phyloP scores from a whole-genome alignment of 2,113 vertebrate genomes.

The Ceyx cyanopectus region DNA sequence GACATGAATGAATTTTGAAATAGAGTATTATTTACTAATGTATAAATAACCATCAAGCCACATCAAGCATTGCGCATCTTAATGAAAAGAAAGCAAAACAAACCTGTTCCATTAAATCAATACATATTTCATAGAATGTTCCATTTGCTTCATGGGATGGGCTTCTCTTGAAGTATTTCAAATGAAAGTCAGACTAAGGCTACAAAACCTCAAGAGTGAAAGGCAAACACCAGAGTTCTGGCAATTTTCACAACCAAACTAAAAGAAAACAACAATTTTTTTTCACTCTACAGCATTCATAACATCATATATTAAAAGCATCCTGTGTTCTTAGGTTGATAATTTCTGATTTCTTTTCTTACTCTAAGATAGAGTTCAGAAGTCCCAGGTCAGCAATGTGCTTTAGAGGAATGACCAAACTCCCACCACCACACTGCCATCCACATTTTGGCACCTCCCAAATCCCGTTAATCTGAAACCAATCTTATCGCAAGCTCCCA shows the following conservation, averaged over 20 bases:
- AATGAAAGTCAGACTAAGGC: background rate
- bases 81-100: background rate
- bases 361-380: background rate
- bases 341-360: background rate
- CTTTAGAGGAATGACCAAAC: background rate
- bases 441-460: background rate
- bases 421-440: background rate
- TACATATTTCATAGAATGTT: background rate
- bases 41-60: background rate
- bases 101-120: background rate
- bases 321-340: background rate
- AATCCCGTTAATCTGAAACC: background rate
- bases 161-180: background rate
- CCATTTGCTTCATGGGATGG: background rate
- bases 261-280: background rate
- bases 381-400: background rate
- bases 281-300: background rate
- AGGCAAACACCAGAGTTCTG: background rate
- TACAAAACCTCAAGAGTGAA: background rate
- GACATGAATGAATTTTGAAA: background rate
- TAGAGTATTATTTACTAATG: background rate
- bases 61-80: background rate
- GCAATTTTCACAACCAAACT: background rate
- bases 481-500: background rate
- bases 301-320: fast-evolving